phyloP scores from a whole-genome alignment of 2,113 vertebrate species.

The Bubo scandiacus region DNA sequence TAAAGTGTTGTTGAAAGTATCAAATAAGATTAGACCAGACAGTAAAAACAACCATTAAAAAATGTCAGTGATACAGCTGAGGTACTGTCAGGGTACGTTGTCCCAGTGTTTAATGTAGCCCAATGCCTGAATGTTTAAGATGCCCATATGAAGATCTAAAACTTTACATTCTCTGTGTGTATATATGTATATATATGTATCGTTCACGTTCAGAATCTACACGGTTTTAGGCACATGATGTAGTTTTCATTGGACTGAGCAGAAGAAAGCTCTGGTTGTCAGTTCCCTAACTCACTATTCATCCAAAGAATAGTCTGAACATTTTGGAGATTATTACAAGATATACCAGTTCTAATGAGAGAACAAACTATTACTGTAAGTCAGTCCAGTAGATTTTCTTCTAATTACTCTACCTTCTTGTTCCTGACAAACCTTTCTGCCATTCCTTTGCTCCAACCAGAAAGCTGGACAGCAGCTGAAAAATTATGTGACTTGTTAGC shows the following conservation, averaged over 20 bases:
- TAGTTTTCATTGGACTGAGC: neutral
- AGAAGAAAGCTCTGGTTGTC: neutral
- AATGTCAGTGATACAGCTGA: neutral
- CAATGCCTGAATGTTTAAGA: neutral
- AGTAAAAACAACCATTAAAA: slow-evolving; percentile 9
- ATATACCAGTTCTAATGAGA: neutral
- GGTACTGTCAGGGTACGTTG: neutral
- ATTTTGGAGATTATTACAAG: neutral
- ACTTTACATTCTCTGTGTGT: neutral
- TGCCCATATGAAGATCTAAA: neutral
- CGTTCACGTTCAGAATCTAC: neutral
- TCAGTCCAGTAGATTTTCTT: neutral
- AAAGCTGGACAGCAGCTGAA: neutral
- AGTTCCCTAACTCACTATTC: neutral
- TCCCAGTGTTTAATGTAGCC: neutral
- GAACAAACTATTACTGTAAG: neutral
- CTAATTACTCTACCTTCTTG: neutral
- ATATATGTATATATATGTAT: no score
- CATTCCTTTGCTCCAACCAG: neutral
- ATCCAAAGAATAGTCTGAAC: neutral
- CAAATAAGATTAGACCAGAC: neutral
- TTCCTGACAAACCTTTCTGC: neutral
- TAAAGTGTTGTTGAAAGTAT: slow-evolving; percentile 42
- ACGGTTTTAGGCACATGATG: neutral
- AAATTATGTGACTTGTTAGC: neutral